Conservation (phyloP, 2,797 vertebrate genomes). For the Enteromius viviparus region DNA sequence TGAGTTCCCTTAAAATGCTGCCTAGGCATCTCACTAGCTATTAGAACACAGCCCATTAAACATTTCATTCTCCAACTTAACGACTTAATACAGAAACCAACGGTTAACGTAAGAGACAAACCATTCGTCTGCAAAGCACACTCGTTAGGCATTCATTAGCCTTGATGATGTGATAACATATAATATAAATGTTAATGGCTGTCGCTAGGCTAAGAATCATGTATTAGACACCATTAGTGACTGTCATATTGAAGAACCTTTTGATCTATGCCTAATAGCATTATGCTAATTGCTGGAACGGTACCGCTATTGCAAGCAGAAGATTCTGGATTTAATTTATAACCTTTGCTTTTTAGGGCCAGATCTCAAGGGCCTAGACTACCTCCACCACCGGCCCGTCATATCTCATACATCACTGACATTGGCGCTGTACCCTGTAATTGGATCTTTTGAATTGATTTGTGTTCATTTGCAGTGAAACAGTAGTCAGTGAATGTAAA, state of each 20-base stretch:
- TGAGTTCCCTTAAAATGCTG: background rate
- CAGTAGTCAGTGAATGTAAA: background rate
- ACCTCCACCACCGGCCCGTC: background rate
- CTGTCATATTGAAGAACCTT: slow-evolving; percentile 23
- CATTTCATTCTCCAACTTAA: background rate
- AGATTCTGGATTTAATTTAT: background rate
- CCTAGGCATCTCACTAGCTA: background rate
- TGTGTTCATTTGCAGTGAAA: background rate
- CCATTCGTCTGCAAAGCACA: background rate
- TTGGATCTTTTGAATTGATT: slow-evolving; percentile 3
- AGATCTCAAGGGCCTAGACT: background rate
- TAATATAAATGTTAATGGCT: slow-evolving; percentile 33
- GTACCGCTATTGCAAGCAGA: background rate
- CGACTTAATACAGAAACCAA: background rate
- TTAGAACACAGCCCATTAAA: background rate
- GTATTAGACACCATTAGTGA: slow-evolving; percentile 26
- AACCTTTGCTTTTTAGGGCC: background rate
- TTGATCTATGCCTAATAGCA: slow-evolving; percentile 24
- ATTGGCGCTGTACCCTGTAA: background rate
- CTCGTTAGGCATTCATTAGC: slow-evolving; percentile 28
- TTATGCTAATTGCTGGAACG: slow-evolving; percentile 24
- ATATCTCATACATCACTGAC: slow-evolving; percentile 8
- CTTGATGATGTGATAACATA: slow-evolving; percentile 27
- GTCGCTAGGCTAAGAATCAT: slow-evolving; percentile 1
- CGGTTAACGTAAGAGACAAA: background rate